These are phyloP conservation scores for Cheilosia urbana DNA, from an alignment of 2,888 invertebrate genomes.

Conservation along the genomic window DNA sequence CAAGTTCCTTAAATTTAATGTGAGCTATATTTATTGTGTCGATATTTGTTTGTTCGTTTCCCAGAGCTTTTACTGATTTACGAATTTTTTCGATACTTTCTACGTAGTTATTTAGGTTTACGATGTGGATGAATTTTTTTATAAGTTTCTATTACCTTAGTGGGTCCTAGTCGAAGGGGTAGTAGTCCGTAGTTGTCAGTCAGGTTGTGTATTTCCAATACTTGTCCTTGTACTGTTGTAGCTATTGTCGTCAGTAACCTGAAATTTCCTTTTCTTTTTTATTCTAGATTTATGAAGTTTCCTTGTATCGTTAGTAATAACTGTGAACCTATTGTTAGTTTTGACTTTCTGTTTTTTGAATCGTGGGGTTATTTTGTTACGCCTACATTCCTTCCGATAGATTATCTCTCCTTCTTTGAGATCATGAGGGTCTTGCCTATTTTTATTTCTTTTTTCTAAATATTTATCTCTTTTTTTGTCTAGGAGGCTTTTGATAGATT, in stretches of 20 bases:
- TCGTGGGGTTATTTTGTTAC: conserved; percentile 22
- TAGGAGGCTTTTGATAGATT: conserved; percentile 12
- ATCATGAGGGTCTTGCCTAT: conserved; percentile 22
- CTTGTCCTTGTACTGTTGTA: conserved; percentile 16
- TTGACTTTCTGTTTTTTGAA: conserved; percentile 9
- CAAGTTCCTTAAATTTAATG: conserved; percentile 21
- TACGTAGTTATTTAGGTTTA: conserved; percentile 27
- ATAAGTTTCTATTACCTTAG: conserved; percentile 19
- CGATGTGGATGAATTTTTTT: conserved; percentile 13
- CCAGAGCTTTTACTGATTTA: conserved; percentile 16
- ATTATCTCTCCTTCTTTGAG: conserved; percentile 26
- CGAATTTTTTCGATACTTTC: conserved; percentile 34
- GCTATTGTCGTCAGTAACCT: conserved; percentile 3
- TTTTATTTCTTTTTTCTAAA: conserved; percentile 22
- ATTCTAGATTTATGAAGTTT: conserved; percentile 25
- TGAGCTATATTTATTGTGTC: conserved; percentile 36
- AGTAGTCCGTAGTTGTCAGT: conserved; percentile 33
- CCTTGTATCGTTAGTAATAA: conserved; percentile 16
- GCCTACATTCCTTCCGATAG: conserved; percentile 20
- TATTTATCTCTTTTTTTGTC: conserved; percentile 18
- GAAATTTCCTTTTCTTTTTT: conserved; percentile 20
- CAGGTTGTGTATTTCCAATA: conserved; percentile 45
- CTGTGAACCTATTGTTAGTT: conserved; percentile 1
- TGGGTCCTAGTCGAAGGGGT: conserved; percentile 31
- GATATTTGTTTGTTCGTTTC: conserved; percentile 12